phyloP scores from a whole-genome alignment of 2,888 invertebrate genomes.

The Polydrusus tereticollis region DNA sequence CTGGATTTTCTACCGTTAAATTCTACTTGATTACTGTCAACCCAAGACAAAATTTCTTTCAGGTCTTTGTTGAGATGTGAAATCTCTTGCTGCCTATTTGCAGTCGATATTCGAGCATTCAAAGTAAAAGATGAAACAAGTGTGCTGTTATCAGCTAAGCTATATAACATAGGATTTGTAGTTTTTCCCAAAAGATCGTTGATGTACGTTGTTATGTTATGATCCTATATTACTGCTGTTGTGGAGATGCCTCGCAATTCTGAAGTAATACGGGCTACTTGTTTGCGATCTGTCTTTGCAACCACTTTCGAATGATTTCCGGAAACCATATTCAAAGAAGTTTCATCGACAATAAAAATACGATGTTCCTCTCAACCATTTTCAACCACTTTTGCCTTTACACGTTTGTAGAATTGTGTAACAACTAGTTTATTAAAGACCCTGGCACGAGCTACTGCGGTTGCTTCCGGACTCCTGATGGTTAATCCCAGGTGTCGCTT shows the following conservation, averaged over 20 bases:
- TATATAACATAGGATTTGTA: too few relatives aligned
- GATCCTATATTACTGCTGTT: conserved; percentile 30
- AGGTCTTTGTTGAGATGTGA: too few relatives aligned
- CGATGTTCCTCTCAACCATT: conserved; percentile 17
- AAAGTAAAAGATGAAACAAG: too few relatives aligned
- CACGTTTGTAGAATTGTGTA: conserved; percentile 10
- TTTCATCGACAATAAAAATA: conserved; percentile 34
- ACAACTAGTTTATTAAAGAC: conserved; percentile 14
- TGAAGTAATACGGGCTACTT: conserved; percentile 37
- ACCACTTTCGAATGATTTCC: conserved; percentile 29
- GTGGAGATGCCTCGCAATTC: conserved; percentile 31
- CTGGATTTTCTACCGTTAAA: too few relatives aligned
- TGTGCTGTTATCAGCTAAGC: too few relatives aligned
- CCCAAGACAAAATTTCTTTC: too few relatives aligned
- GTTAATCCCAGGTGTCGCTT: conserved; percentile 18
- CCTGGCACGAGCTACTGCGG: conserved; percentile 25
- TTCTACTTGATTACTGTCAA: too few relatives aligned
- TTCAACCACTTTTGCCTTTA: not conserved
- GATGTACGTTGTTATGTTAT: too few relatives aligned
- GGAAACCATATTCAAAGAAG: conserved; percentile 28
- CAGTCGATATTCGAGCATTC: too few relatives aligned
- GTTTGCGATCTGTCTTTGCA: conserved; percentile 30
- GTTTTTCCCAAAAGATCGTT: too few relatives aligned
- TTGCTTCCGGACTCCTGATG: conserved; percentile 31
- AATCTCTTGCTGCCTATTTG: too few relatives aligned